Conservation (phyloP, 2,888 invertebrate genomes). For the Amiota communis region DNA sequence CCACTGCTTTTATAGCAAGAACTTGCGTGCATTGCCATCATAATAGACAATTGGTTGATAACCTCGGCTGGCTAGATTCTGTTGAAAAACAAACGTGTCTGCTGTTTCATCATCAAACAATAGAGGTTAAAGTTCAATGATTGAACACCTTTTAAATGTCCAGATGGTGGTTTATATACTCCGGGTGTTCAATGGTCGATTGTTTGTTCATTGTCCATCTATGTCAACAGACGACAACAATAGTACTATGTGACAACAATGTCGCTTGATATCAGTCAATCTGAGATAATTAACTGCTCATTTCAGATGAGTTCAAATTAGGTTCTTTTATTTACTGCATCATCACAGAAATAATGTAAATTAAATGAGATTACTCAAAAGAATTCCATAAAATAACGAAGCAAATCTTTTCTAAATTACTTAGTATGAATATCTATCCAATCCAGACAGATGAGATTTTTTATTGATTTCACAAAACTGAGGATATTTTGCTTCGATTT, state of each 20-base stretch:
- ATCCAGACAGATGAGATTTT: too few species aligned
- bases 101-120: slow-evolving; percentile 8
- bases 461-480: too few species aligned
- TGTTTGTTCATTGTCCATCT: neutral
- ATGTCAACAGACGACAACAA: neutral
- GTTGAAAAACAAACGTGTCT: slow-evolving; percentile 9
- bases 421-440: too few species aligned
- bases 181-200: neutral
- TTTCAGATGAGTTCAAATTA: neutral
- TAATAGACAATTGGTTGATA: neutral
- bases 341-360: too few species aligned
- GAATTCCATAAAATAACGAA: neutral
- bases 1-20: slow-evolving; percentile 5
- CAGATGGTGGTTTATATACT: neutral
- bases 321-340: neutral
- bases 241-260: neutral
- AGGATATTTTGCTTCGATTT: too few species aligned
- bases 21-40: neutral
- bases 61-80: neutral
- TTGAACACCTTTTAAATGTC: neutral
- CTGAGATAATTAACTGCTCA: neutral
- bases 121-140: neutral
- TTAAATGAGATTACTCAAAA: neutral
- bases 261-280: neutral
- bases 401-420: too few species aligned